A percentile compares a stretch with the other conserved stretches of the same genome.
Conservation (phyloP, 1,140 invertebrate species). For the Centruroides vittatus region DNA sequence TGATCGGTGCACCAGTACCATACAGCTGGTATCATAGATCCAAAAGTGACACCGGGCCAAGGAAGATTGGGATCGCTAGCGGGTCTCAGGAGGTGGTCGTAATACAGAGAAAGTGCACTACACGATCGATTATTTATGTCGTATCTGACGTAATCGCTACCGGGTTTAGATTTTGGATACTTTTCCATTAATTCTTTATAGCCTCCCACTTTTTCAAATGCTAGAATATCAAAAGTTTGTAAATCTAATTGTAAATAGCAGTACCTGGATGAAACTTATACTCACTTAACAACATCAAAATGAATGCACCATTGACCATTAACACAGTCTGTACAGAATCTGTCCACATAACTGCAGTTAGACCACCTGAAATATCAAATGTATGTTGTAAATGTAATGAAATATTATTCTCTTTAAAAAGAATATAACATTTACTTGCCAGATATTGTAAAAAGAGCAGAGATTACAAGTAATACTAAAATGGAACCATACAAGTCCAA, state of each 20-base stretch:
- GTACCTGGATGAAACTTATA: neutral
- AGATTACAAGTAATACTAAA: slow-evolving; percentile 30
- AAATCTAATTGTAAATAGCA: no score
- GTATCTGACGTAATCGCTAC: slow-evolving; percentile 21
- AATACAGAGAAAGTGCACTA: slow-evolving; percentile 6
- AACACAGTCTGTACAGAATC: slow-evolving; percentile 37
- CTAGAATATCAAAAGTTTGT: slow-evolving; percentile 1
- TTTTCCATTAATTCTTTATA: slow-evolving; percentile 30
- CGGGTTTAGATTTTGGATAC: slow-evolving; percentile 21
- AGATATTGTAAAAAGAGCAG: slow-evolving; percentile 34
- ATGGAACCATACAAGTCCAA: slow-evolving; percentile 36
- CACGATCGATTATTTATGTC: slow-evolving; percentile 22
- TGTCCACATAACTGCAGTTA: slow-evolving; percentile 40
- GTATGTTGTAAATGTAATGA: no score
- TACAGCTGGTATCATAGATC: slow-evolving; percentile 34
- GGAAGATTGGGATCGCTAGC: slow-evolving; percentile 27
- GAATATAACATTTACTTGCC: slow-evolving; percentile 13
- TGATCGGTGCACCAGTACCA: slow-evolving; percentile 43
- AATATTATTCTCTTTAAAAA: no score
- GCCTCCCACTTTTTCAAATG: slow-evolving; percentile 32
- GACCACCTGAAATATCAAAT: slow-evolving; percentile 26
- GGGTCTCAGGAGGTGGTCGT: slow-evolving; percentile 28
- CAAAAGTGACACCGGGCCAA: slow-evolving; percentile 36
- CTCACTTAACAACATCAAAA: slow-evolving; percentile 10
- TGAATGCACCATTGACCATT: slow-evolving; percentile 34